phyloP scores from a whole-genome alignment of 92 coral and sea anemone genomes.

The Metridium senile region DNA sequence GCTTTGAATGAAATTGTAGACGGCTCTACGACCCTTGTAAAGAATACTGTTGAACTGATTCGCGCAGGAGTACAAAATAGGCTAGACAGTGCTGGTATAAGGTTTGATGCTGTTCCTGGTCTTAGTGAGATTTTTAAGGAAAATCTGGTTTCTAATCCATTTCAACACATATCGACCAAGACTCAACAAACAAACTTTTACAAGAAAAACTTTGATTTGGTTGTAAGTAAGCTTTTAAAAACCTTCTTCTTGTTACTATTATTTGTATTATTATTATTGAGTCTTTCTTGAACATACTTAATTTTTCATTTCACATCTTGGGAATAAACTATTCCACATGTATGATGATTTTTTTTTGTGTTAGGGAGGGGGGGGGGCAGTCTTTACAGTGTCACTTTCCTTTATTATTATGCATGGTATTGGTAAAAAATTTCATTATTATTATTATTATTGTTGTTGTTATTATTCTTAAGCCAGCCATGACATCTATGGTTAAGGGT shows the following conservation, averaged over 20 bases:
- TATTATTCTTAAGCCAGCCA: too few species aligned
- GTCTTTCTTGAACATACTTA: not conserved
- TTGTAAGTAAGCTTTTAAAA: conserved; percentile 50
- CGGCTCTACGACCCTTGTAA: conserved; percentile 51
- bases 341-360: too few species aligned
- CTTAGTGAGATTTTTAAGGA: conserved; percentile 46
- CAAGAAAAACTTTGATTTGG: conserved; percentile 55
- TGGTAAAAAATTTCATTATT: too few species aligned
- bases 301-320: not conserved
- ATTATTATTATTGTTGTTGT: too few species aligned
- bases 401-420: too few species aligned
- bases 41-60: conserved; percentile 43
- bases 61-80: not conserved
- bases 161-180: conserved; percentile 45
- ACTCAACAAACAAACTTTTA: conserved; percentile 42
- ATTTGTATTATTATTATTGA: not conserved
- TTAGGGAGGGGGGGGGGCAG: too few species aligned
- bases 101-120: conserved; percentile 55
- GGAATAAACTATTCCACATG: too few species aligned
- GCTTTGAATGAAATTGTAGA: conserved; percentile 54
- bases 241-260: not conserved
- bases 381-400: too few species aligned
- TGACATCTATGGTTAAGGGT: too few species aligned
- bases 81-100: conserved; percentile 27
- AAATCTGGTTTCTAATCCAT: conserved; percentile 47